phyloP scores from a whole-genome alignment of 2,113 vertebrate genomes.

The Nansenia antarctica region DNA sequence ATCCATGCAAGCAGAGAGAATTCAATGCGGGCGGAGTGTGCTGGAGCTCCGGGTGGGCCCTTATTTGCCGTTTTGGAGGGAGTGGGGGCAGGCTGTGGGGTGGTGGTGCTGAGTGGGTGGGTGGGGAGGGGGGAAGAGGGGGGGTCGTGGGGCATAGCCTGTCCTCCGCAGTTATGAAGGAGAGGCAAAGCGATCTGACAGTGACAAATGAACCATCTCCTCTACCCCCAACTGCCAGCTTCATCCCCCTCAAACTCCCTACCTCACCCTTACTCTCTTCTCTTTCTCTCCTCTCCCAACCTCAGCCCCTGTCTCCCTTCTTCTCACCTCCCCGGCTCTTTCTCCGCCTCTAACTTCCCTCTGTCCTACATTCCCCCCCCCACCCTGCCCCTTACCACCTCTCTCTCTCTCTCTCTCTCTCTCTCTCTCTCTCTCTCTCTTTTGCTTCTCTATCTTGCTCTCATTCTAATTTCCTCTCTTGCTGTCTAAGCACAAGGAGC shows the following conservation, averaged over 20 bases:
- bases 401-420: background rate
- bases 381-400: background rate
- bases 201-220: conserved; percentile 77
- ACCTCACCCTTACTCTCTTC: conserved; percentile 22
- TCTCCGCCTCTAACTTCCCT: conserved; percentile 30
- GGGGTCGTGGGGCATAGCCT: conserved; percentile 54
- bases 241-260: conserved; percentile 48
- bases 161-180: conserved; percentile 73
- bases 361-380: conserved; percentile 42
- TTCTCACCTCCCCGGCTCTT: conserved; percentile 46
- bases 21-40: conserved; percentile 22
- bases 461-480: conserved; percentile 22
- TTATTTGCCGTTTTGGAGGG: conserved; percentile 42
- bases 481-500: background rate
- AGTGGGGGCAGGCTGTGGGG: conserved; percentile 29
- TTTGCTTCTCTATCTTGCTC: conserved; percentile 25
- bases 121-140: conserved; percentile 37
- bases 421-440: conserved; percentile 17
- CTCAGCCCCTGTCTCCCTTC: conserved; percentile 28
- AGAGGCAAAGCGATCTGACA: conserved; percentile 77
- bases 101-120: conserved; percentile 34
- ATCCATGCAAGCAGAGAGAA: background rate
- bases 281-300: conserved; percentile 23
- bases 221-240: conserved; percentile 36
- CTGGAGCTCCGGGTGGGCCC: conserved; percentile 42